These are phyloP conservation scores for Drosophila tanythrix DNA, from an alignment of 2,888 invertebrate genomes.

Conservation along the genomic window DNA sequence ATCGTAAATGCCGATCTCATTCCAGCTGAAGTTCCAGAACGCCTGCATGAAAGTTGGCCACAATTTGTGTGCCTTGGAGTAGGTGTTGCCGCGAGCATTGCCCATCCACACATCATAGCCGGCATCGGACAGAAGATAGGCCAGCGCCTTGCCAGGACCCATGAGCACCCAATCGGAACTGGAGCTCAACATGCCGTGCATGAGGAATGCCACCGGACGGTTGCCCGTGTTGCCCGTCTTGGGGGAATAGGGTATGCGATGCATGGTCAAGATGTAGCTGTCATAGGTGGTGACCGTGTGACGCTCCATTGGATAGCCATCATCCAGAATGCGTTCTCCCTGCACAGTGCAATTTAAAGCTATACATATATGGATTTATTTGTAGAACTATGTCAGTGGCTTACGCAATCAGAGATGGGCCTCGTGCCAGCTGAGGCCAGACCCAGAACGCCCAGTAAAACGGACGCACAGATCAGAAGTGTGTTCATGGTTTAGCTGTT, in stretches of 20 bases:
- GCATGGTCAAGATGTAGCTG: conserved; percentile 92
- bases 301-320: conserved; percentile 88
- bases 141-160: conserved; percentile 73
- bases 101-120: conserved; percentile 93
- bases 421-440: conserved; percentile 43
- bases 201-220: conserved; percentile 74
- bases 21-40: conserved; percentile 88
- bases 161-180: conserved; percentile 77
- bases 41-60: conserved; percentile 77
- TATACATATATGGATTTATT: background rate
- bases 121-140: conserved; percentile 86
- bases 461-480: conserved; percentile 35
- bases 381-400: conserved; percentile 4
- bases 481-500: conserved; percentile 44
- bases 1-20: conserved; percentile 95
- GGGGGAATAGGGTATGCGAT: conserved; percentile 89
- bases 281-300: conserved; percentile 91
- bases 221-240: conserved; percentile 37
- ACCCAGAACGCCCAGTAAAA: conserved; percentile 49
- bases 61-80: conserved; percentile 86
- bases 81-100: conserved; percentile 91
- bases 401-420: conserved; percentile 80
- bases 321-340: conserved; percentile 73
- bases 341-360: conserved; percentile 16
- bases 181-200: conserved; percentile 79